phyloP scores from a whole-genome alignment of 1,140 invertebrate genomes.

The Goniozus legneri region DNA sequence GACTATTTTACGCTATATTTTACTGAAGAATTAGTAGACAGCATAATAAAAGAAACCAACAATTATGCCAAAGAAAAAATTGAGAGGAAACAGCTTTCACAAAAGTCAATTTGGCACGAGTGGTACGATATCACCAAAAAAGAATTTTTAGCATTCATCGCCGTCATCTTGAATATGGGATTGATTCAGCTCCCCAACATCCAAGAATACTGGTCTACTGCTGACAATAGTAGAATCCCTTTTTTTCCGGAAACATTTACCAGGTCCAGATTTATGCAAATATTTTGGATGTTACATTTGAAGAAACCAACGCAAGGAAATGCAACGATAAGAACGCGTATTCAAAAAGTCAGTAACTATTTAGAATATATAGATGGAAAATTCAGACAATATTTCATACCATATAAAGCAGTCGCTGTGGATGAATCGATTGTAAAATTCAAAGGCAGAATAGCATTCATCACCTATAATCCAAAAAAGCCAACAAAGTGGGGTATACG shows the following conservation, averaged over 20 bases:
- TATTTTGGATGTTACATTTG: slow-evolving; percentile 9
- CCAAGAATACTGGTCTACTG: slow-evolving; percentile 9
- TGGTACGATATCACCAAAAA: slow-evolving; percentile 4
- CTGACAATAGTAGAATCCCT: neutral
- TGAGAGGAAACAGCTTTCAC: slow-evolving; percentile 1
- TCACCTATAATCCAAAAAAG: slow-evolving; percentile 2
- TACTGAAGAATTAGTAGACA: slow-evolving; percentile 1
- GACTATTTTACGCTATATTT: slow-evolving; percentile 3
- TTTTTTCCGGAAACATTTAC: slow-evolving; percentile 6
- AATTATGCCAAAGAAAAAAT: slow-evolving; percentile 6
- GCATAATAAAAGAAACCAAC: slow-evolving; percentile 9
- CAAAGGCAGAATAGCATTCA: slow-evolving; percentile 6
- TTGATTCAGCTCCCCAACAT: slow-evolving; percentile 4
- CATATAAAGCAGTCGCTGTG: slow-evolving; percentile 3
- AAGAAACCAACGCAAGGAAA: neutral
- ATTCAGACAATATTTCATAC: no score
- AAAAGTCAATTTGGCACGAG: slow-evolving; percentile 8
- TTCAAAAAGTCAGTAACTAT: slow-evolving; percentile 17
- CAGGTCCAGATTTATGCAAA: slow-evolving; percentile 1
- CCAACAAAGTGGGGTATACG: no score
- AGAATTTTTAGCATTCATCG: slow-evolving; percentile 9
- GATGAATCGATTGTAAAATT: slow-evolving; percentile 9
- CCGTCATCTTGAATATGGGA: slow-evolving; percentile 7
- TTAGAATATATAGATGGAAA: no score
- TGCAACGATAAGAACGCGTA: slow-evolving; percentile 26